These are phyloP conservation scores for Cryptocheilus praepositus DNA, from an alignment of 2,888 invertebrate species.

Conservation along the genomic window DNA sequence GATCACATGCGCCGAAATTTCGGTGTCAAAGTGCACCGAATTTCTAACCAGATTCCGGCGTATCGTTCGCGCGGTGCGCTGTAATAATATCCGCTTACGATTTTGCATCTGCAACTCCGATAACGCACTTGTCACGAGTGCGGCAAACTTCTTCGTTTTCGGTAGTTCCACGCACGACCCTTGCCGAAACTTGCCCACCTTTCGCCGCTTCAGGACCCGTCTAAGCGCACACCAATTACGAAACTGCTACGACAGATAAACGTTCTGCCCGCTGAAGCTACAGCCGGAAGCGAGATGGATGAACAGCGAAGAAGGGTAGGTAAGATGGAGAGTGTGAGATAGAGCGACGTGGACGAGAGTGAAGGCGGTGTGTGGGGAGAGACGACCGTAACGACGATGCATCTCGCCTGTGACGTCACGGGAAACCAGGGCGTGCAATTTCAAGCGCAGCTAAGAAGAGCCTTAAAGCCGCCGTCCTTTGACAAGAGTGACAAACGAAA, in stretches of 20 bases:
- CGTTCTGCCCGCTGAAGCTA: neutral
- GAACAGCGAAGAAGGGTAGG: too few species aligned
- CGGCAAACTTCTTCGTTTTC: too few species aligned
- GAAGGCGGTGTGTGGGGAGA: slow-evolving; percentile 6
- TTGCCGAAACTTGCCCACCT: slow-evolving; percentile 7
- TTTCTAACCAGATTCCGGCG: too few species aligned
- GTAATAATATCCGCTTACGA: too few species aligned
- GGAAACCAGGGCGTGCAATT: slow-evolving; percentile 36
- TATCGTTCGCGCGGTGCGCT: too few species aligned
- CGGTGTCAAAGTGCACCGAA: too few species aligned
- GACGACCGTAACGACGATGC: slow-evolving; percentile 11
- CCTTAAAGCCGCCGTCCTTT: slow-evolving; percentile 29
- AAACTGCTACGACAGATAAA: neutral
- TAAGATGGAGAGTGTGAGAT: neutral
- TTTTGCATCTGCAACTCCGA: too few species aligned
- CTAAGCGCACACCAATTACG: slow-evolving; percentile 22
- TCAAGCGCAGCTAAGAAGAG: slow-evolving; percentile 10
- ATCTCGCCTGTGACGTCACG: slow-evolving; percentile 25
- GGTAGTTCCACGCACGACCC: neutral
- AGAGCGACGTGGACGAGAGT: neutral
- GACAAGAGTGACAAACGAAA: slow-evolving; percentile 39
- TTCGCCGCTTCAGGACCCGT: neutral
- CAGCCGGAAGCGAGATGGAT: neutral
- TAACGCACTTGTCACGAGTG: too few species aligned
- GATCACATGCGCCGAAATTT: too few species aligned